Evolutionary conservation across 2,888 invertebrate genomes (phyloP).

Genomic region (Cosmia trapezina): DNA sequence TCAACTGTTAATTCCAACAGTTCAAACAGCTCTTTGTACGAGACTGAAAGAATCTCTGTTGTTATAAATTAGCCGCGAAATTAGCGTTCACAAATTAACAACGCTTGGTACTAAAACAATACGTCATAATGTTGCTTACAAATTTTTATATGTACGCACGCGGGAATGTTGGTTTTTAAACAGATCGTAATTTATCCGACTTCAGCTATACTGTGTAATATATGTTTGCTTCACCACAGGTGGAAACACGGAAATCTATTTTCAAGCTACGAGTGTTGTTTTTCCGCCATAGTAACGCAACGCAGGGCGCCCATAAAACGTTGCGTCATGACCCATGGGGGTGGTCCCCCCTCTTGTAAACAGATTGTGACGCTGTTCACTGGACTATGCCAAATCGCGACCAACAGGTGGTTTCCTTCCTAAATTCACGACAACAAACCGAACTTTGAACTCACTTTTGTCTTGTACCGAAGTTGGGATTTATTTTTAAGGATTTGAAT

Average conservation of each 20-base stretch:
- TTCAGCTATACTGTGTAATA: constrained; percentile 71
- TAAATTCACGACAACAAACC: constrained; percentile 57
- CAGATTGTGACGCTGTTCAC: constrained; percentile 87
- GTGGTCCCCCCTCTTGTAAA: constrained; percentile 87
- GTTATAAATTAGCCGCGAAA: constrained; percentile 69
- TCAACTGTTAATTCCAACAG: constrained; percentile 39
- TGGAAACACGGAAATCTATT: constrained; percentile 87
- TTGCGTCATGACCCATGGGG: constrained; percentile 85
- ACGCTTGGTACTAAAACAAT: constrained; percentile 51
- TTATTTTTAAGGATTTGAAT: constrained; percentile 56
- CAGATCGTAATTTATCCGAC: constrained; percentile 68
- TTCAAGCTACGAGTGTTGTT: constrained; percentile 84
- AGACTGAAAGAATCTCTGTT: constrained; percentile 68
- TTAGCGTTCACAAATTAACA: constrained; percentile 64
- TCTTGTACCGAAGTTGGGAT: constrained; percentile 38
- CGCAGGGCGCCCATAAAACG: constrained; percentile 83
- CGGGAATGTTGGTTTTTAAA: constrained; percentile 64
- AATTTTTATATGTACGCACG: constrained; percentile 55
- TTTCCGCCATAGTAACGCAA: constrained; percentile 87
- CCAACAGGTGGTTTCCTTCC: constrained; percentile 86
- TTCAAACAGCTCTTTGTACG: constrained; percentile 68
- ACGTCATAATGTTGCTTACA: constrained; percentile 53
- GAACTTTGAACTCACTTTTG: constrained; percentile 55
- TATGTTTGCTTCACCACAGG: constrained; percentile 77
- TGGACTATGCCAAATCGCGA: constrained; percentile 83